Conservation (phyloP, 1,140 invertebrate genomes). For the Hormaphis cornu region DNA sequence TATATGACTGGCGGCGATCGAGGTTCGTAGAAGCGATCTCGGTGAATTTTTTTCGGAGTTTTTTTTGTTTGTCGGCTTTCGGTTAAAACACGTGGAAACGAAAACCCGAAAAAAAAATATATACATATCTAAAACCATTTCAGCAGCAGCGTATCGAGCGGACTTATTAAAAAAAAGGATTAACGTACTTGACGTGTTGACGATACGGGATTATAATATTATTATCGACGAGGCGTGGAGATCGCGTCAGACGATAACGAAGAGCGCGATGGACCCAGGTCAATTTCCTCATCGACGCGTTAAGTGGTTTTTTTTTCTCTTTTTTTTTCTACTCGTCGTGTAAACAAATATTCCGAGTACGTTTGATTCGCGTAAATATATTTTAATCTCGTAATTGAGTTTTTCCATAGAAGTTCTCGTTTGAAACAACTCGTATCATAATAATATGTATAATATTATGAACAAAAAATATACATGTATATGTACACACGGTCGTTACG, state of each 20-base stretch:
- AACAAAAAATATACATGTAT: too few species aligned
- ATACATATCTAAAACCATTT: too few species aligned
- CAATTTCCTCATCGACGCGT: neutral
- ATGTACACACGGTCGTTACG: too few species aligned
- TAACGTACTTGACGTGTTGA: conserved; percentile 16
- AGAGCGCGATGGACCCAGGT: too few species aligned
- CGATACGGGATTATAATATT: neutral
- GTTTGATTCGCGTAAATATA: neutral
- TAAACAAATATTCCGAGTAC: too few species aligned
- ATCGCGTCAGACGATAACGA: conserved; percentile 9
- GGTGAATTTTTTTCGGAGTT: neutral
- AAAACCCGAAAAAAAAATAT: neutral
- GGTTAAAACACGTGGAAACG: neutral
- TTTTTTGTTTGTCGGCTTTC: neutral
- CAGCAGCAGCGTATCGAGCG: neutral
- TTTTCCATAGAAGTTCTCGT: too few species aligned
- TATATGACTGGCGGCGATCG: neutral
- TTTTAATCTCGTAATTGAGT: too few species aligned
- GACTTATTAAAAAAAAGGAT: conserved; percentile 13
- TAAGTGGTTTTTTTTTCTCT: conserved; percentile 23
- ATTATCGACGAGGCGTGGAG: conserved; percentile 19
- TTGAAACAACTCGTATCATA: too few species aligned
- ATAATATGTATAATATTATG: too few species aligned
- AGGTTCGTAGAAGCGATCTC: too few species aligned
- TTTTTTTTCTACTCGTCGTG: neutral